Evolutionary conservation across 1,140 invertebrate genomes (phyloP).

Genomic region (Hormaphis cornu): DNA sequence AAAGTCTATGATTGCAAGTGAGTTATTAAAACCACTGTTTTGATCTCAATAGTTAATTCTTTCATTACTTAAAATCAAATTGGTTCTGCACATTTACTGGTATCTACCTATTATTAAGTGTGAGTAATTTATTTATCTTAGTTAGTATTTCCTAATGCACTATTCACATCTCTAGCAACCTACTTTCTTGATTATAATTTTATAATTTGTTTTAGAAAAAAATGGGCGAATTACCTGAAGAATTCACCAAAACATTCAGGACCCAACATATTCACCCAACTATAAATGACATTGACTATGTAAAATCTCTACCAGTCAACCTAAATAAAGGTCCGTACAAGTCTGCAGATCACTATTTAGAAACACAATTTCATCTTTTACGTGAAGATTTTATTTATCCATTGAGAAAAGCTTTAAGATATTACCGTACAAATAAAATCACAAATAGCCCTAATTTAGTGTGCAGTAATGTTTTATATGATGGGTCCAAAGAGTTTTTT

Average conservation of each 20-base stretch:
- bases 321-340: constrained; percentile 44
- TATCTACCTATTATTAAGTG: neutral
- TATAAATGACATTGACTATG: constrained; percentile 19
- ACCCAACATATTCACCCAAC: constrained; percentile 9
- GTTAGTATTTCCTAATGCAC: neutral
- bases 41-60: no score
- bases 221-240: constrained; percentile 22
- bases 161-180: neutral
- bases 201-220: neutral
- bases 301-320: constrained; percentile 7
- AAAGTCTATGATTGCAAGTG: no score
- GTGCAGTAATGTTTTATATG: constrained; percentile 1
- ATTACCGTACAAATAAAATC: constrained; percentile 21
- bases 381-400: constrained; percentile 46
- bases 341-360: constrained; percentile 48
- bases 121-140: neutral
- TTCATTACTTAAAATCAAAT: no score
- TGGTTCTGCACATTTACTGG: no score
- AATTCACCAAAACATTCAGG: constrained; percentile 14
- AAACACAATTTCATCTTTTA: constrained; percentile 50
- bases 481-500: constrained; percentile 22
- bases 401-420: constrained; percentile 33
- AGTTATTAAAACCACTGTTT: no score
- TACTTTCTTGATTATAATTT: neutral
- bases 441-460: neutral